Evolutionary conservation across 2,888 invertebrate genomes (phyloP).

Genomic region (Neelides folsomi): DNA sequence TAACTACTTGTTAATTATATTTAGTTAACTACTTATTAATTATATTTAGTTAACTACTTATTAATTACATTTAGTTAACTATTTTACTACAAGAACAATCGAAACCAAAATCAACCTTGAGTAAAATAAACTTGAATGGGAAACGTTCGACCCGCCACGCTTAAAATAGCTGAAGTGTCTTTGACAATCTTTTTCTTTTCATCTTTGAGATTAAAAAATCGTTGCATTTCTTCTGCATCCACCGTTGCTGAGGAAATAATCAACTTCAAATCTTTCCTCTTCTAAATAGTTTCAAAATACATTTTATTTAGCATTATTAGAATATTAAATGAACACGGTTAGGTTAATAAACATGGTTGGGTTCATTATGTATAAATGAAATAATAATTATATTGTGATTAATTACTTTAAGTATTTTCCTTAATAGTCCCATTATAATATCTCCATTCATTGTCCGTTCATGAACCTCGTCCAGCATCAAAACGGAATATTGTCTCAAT

Average conservation of each 20-base stretch:
- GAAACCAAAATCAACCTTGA: too few species aligned
- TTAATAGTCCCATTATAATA: constrained; percentile 79
- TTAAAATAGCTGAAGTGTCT: constrained; percentile 65
- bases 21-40: too few species aligned
- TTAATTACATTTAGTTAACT: too few species aligned
- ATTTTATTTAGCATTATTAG: too few species aligned
- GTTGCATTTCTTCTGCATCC: constrained; percentile 71
- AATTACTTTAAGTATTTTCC: constrained; percentile 68
- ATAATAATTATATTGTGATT: too few species aligned
- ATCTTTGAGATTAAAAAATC: constrained; percentile 56
- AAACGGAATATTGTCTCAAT: constrained; percentile 69
- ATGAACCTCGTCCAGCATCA: constrained; percentile 90
- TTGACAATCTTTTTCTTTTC: constrained; percentile 34
- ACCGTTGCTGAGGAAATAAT: constrained; percentile 91
- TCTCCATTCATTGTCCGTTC: constrained; percentile 88
- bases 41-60: too few species aligned
- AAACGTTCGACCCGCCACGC: constrained; percentile 74
- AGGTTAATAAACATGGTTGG: too few species aligned
- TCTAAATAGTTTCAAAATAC: constrained; percentile 44
- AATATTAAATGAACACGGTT: too few species aligned
- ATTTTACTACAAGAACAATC: too few species aligned
- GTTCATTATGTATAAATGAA: too few species aligned
- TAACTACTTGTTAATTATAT: too few species aligned
- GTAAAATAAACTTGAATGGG: constrained; percentile 75
- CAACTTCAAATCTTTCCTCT: constrained; percentile 64